Evolutionary conservation across 2,888 invertebrate genomes (phyloP), one percentile per base, ranked within the genome.

Genomic region (Euclidia mi): DNA sequence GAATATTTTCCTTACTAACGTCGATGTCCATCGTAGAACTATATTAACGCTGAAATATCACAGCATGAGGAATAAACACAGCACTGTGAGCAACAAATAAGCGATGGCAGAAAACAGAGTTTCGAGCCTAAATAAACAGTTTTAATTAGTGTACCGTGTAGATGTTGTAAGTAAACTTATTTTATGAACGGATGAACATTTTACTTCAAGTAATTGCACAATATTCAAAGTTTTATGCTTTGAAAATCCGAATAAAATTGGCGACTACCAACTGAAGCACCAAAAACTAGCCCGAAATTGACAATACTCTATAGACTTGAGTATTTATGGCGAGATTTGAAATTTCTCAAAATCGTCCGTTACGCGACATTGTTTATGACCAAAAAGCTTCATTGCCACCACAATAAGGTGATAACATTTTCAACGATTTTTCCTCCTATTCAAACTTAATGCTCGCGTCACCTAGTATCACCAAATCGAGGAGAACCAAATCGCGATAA

Each of bases 1-100:
- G 98, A 79, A 99, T 98, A 91, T 99, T 99, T 94, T 99, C 99
- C 92, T 99, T 99, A 78, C 97, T 96, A 79, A 95, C 92, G 91
- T 96, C 96, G 88, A 97, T 96, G 93, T 97, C 96, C 97, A 97
- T 97, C 79, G 94, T 95, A 94, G 68, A 85, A 85, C 77, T 81
- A 81, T 82, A 83, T 74, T 81, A 81, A 56, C 75, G 76, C 79
- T 80, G 81, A 88, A 86, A 76, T 88, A 88, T 89, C 87, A 91
- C 87, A 86, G 84, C 91, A 91, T 91, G 83, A 88, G 87, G 82
- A 76, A 88, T 85, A 90, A 91, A 91, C 89, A 91, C 89, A 83
- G 82, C 81, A 81, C 85, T 88, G 82, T 84, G 80, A 74, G 78
- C 80, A 81, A 89, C 87, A 88, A 81, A 85, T 88, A 87, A 71